Conservation (phyloP, 2,888 invertebrate species). For the Lasioglossum leucozonium region DNA sequence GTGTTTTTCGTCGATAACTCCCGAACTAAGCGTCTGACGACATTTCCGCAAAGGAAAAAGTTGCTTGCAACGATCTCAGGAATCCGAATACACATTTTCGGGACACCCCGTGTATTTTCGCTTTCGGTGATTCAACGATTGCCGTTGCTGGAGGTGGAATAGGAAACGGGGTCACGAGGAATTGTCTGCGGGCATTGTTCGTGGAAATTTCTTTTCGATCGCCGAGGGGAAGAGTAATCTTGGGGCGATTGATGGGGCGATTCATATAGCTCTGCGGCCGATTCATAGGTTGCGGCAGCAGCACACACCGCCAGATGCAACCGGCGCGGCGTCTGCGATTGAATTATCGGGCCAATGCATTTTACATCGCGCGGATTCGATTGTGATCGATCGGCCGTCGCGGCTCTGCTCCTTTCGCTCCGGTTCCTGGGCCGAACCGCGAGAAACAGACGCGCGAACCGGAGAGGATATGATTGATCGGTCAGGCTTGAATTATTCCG, state of each 20-base stretch:
- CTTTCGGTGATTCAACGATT: not conserved
- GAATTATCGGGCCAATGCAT: slow-evolving; percentile 65
- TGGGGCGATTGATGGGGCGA: not conserved
- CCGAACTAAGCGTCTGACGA: too few species aligned
- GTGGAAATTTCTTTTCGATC: not conserved
- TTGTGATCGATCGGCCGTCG: slow-evolving; percentile 56
- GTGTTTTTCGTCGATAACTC: too few species aligned
- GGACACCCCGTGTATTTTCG: too few species aligned
- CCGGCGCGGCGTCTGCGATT: slow-evolving; percentile 24
- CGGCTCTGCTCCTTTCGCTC: slow-evolving; percentile 25
- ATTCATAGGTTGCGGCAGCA: slow-evolving; percentile 27
- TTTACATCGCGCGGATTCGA: slow-evolving; percentile 61
- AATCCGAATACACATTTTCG: too few species aligned
- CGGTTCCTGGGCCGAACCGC: slow-evolving; percentile 22
- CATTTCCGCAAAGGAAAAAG: too few species aligned
- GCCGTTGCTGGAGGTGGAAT: not conserved
- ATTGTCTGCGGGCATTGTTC: not conserved
- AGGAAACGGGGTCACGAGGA: not conserved
- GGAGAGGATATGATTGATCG: slow-evolving; percentile 54
- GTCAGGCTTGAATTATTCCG: slow-evolving; percentile 50
- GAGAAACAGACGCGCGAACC: slow-evolving; percentile 16
- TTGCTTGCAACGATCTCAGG: too few species aligned
- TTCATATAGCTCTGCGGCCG: slow-evolving; percentile 8
- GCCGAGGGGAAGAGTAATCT: not conserved
- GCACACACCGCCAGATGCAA: not conserved